A percentile compares a stretch with the other conserved stretches of the same genome.
These are phyloP conservation scores for Pomacea maculata DNA, from an alignment of 1,140 invertebrate species.

Conservation along the genomic window DNA sequence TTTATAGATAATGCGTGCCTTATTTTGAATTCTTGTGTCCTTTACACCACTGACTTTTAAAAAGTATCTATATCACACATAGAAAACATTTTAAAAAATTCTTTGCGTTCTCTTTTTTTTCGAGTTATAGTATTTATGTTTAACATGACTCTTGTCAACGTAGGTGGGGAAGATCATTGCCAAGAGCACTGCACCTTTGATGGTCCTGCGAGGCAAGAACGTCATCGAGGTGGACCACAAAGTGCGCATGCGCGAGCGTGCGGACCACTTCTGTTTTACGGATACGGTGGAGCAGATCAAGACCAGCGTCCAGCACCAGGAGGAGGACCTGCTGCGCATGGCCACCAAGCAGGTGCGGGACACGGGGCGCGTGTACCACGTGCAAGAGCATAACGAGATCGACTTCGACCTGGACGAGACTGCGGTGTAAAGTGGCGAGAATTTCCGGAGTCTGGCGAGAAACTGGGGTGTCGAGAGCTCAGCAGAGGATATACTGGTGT, in stretches of 20 bases:
- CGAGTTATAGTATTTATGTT: no score
- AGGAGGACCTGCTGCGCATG: constrained; percentile 50
- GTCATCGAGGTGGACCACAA: constrained; percentile 60
- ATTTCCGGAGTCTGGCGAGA: no score
- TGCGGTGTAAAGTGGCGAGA: no score
- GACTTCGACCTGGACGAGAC: constrained; percentile 28
- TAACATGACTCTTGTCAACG: constrained; percentile 29
- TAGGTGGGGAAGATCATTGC: constrained; percentile 60
- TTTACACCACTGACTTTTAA: no score
- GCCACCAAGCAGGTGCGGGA: constrained; percentile 56
- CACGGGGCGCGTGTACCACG: constrained; percentile 54
- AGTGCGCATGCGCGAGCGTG: constrained; percentile 48
- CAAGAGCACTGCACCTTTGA: constrained; percentile 47
- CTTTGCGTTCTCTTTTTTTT: no score
- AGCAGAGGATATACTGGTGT: no score
- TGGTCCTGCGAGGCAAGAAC: constrained; percentile 56
- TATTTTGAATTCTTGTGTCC: no score
- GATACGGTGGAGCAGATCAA: constrained; percentile 50
- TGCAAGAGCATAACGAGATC: constrained; percentile 50
- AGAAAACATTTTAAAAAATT: no score
- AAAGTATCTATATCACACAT: no score
- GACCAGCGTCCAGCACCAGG: constrained; percentile 50
- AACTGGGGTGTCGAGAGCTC: no score
- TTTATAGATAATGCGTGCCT: no score
- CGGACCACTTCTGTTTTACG: constrained; percentile 48